Evolutionary conservation across 2,113 vertebrate species (phyloP), one percentile per base, ranked within the genome.

Genomic region (Coturnix japonica): DNA sequence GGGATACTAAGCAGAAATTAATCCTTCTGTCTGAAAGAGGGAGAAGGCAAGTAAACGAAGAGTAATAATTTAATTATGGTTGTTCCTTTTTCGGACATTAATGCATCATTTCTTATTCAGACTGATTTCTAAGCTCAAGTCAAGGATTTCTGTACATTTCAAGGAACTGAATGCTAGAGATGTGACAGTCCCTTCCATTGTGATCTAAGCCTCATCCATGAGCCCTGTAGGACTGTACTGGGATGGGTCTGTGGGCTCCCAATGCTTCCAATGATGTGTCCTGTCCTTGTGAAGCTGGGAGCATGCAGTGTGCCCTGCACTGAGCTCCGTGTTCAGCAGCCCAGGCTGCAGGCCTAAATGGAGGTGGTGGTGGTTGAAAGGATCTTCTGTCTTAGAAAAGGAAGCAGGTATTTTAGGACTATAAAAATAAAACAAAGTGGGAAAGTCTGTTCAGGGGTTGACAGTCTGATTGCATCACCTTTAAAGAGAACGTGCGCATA

Each of bases 201-300:
- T 22, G 26, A 30, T 75, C 14, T 60, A 30, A 33, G 28, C 66
- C 59, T 64, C 25, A 12, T 44, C 59, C 13, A 0, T 17, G n/a
- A 49, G 3, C 43, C 25, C 66, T 33, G 25, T 43, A 23, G 26
- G 26, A 59, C 81, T 18, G 3, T 28, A 6, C 41, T 49, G 53
- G 78, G 46, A 7, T 53, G 78, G 23, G 37, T 31, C 71, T 30
- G 1, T 26, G 5, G 3, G 22, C 11, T 72, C 65, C 51, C 30
- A 39, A 20, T 44, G 44, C 23, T 31, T 49, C 46, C 1, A 0
- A 31, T 5, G 9, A 31, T 10, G 10, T 4, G 9, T 16, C 0
- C 17, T 15, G 19, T 41, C n/a, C 66, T 46, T 30, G 17, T 21
- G 16, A 1, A 7, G 47, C 31, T 49, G 47, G 25, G 53, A 63